These are phyloP conservation scores for Drosophila erecta DNA, from an alignment of 1,140 invertebrate genomes.

Conservation along the genomic window DNA sequence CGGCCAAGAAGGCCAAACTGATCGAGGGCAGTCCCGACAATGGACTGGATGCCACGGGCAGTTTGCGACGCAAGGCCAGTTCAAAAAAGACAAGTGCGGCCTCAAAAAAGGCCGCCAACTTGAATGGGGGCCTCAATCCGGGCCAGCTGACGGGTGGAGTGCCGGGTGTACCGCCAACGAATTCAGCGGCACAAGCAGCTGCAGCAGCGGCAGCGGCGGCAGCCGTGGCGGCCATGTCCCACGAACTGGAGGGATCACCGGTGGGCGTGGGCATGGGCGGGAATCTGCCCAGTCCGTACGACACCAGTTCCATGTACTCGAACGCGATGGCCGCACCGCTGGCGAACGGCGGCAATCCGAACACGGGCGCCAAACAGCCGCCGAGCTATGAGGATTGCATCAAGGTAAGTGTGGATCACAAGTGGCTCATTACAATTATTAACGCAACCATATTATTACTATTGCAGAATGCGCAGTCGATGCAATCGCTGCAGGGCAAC, in stretches of 20 bases:
- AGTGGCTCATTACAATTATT: neutral
- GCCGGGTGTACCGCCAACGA: neutral
- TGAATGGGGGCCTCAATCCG: conserved; percentile 65
- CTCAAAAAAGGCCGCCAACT: conserved; percentile 76
- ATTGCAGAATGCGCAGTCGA: conserved; percentile 85
- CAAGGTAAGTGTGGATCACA: conserved; percentile 86
- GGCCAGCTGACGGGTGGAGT: conserved; percentile 40
- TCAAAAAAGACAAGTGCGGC: conserved; percentile 89
- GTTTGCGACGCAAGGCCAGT: conserved; percentile 89
- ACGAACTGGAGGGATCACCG: conserved; percentile 36
- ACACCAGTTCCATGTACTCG: conserved; percentile 91
- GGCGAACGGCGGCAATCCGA: conserved; percentile 85
- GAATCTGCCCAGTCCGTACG: conserved; percentile 91
- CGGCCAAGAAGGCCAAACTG: conserved; percentile 85
- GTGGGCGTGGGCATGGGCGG: conserved; percentile 45
- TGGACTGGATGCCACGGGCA: conserved; percentile 84
- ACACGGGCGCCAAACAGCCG: conserved; percentile 87
- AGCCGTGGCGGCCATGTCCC: conserved; percentile 86
- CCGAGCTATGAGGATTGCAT: conserved; percentile 95
- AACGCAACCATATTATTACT: neutral
- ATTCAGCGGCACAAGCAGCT: conserved; percentile 86
- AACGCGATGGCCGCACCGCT: conserved; percentile 89
- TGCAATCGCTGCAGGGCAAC: conserved; percentile 82
- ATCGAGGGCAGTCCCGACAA: conserved; percentile 85
- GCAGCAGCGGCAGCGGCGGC: conserved; percentile 88